These are phyloP conservation scores for Parapristionchus giblindavisi DNA, from an alignment of 2,888 invertebrate species.

Conservation along the genomic window DNA sequence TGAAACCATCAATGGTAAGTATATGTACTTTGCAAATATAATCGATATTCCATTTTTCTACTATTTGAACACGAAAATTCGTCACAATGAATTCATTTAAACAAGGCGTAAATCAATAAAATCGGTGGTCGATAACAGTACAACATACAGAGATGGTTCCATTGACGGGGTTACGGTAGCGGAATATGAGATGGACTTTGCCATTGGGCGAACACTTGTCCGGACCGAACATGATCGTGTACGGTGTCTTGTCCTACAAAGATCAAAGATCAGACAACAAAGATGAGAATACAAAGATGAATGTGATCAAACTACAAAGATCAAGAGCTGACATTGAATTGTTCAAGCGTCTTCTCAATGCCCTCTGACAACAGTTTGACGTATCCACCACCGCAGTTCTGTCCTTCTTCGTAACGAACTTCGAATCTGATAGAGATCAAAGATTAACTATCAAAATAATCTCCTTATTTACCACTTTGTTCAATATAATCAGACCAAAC, in stretches of 20 bases:
- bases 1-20: constrained; percentile 44
- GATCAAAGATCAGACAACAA: not conserved
- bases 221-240: constrained; percentile 99
- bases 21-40: not conserved
- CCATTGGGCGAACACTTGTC: constrained; percentile 97
- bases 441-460: no score
- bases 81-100: not conserved
- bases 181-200: constrained; percentile 90
- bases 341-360: constrained; percentile 71
- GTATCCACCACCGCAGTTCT: constrained; percentile 98
- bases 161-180: constrained; percentile 91
- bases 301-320: no score
- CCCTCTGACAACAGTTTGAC: constrained; percentile 87
- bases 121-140: no score
- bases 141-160: constrained; percentile 78
- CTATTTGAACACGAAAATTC: not conserved
- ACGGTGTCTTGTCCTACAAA: constrained; percentile 87
- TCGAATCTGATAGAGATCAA: constrained; percentile 72
- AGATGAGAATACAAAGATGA: no score
- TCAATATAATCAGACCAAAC: no score
- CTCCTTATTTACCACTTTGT: no score
- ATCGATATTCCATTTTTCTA: not conserved
- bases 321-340: constrained; percentile 44
- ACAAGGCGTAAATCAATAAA: not conserved
- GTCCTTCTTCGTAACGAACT: constrained; percentile 86